Conservation (phyloP, 30 jellyfish, hydroid and myxozoan genomes). For the Phacellophora camtschatica region DNA sequence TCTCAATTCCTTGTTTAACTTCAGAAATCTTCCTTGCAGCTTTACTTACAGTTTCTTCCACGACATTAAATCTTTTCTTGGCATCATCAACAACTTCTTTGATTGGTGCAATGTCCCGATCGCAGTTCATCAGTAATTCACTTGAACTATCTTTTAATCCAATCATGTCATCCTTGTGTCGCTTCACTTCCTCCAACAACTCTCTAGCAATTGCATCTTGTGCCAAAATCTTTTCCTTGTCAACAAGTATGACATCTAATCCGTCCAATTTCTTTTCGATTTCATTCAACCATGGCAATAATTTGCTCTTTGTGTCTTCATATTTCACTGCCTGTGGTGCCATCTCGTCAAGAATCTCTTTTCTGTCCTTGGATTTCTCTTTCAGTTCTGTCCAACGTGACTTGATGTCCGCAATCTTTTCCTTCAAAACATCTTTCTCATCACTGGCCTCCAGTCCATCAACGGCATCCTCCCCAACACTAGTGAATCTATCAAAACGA, state of each 20-base stretch:
- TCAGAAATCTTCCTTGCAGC: conserved; percentile 66
- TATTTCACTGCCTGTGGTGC: conserved; percentile 47
- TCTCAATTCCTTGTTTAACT: conserved; percentile 52
- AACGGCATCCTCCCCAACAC: conserved; percentile 60
- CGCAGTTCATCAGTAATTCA: conserved; percentile 60
- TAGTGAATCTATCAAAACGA: conserved; percentile 51
- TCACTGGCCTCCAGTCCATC: conserved; percentile 66
- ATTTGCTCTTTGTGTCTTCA: conserved; percentile 4
- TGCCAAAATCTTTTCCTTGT: conserved; percentile 52
- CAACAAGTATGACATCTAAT: conserved; percentile 59
- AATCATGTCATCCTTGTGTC: conserved; percentile 30
- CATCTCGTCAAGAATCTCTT: conserved; percentile 67
- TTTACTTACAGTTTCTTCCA: conserved; percentile 12
- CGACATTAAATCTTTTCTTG: conserved; percentile 39
- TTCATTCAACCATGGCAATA: conserved; percentile 75
- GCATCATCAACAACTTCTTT: conserved; percentile 52
- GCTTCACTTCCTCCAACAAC: conserved; percentile 53
- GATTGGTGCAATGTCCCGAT: conserved; percentile 82
- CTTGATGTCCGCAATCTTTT: conserved; percentile 46
- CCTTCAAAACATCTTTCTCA: conserved; percentile 58
- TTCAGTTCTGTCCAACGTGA: conserved; percentile 75
- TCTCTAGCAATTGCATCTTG: conserved; percentile 56
- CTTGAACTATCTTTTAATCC: conserved; percentile 38
- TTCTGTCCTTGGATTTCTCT: conserved; percentile 65
- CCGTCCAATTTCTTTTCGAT: conserved; percentile 70